Base-by-base conservation (phyloP, 2,113 vertebrate genomes). In the Hystrix cristata region DNA sequence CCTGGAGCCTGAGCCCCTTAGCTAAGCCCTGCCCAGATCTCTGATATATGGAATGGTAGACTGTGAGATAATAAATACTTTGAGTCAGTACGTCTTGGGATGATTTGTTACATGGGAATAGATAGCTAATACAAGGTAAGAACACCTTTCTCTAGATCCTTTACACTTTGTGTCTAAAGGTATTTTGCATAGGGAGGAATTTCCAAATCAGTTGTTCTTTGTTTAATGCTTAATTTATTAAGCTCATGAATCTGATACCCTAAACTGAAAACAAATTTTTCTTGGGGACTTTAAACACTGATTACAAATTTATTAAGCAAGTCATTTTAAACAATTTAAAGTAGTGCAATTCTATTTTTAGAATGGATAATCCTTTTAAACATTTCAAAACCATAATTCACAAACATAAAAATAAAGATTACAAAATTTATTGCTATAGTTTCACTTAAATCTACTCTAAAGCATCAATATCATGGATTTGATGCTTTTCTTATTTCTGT, bases 151-250 rank as follows among this genome's bases (percentile, higher is more conserved):
- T 51, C 59, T 23, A 59, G 34, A 46, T 71, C 46, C 23, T 86
- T 87, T 53, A 23, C 5, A 1, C 62, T 90, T 82, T 60, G 53
- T 74, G 3, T 29, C 34, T 46, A 55, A 43, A 64, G 46, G 7
- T n/a, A 88, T 94, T 90, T 79, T 43, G 25, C n/a, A n/a, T 16
- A 21, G 60, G 34, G 38, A 92, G 19, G n/a, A 95, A 64, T 74
- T 43, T 57, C 18, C 7, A 7, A 94, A 86, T 2, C 9, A 59
- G 80, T 95, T 94, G 46, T 76, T 76, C 57, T 96, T 86, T 95
- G 55, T 83, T 95, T 95, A 81, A 59, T 83, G 29, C 29, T 97
- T 34, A 43, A 16, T 84, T 97, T 95, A 94, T 93, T 90, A 94
- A 91, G 64, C 60, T 96, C 46, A 38, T 88, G 71, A 90, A 94